A percentile compares a stretch with the other conserved stretches of the same genome.
phyloP scores from a whole-genome alignment of 2,888 invertebrate species.

The Drosophila testacea region DNA sequence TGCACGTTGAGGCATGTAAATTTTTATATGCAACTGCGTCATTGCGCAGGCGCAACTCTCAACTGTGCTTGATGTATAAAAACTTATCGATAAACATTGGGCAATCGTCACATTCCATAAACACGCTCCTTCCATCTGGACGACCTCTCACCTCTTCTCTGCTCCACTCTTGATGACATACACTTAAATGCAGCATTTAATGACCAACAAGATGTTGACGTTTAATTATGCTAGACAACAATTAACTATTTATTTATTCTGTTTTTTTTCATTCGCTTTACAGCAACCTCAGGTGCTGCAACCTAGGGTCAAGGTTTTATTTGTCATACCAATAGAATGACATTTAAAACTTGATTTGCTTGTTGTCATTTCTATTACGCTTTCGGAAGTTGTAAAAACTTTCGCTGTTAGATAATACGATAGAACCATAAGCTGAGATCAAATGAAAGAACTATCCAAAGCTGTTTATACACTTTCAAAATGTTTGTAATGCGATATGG shows the following conservation, averaged over 20 bases:
- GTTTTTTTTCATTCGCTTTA: constrained; percentile 6
- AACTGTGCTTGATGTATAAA: constrained; percentile 13
- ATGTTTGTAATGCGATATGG: neutral
- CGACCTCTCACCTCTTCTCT: no score
- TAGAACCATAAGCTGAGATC: constrained; percentile 1
- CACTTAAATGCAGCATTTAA: neutral
- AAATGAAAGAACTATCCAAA: constrained; percentile 12
- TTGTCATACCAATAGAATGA: constrained; percentile 17
- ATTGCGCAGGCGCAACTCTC: constrained; percentile 57
- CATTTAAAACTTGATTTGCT: constrained; percentile 22
- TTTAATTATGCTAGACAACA: constrained; percentile 23
- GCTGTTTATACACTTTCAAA: neutral
- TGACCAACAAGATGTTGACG: constrained; percentile 15
- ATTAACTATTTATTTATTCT: constrained; percentile 40
- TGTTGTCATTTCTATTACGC: constrained; percentile 20
- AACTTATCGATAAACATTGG: constrained; percentile 18
- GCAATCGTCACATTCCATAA: constrained; percentile 11
- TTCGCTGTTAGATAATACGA: constrained; percentile 20
- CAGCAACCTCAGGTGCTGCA: constrained; percentile 13
- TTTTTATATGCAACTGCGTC: constrained; percentile 32
- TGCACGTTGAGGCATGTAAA: constrained; percentile 40
- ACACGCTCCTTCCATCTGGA: neutral
- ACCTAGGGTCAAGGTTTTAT: constrained; percentile 28
- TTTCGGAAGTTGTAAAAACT: constrained; percentile 15
- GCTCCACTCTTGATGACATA: no score